Evolutionary conservation across 2,888 invertebrate genomes (phyloP).

Genomic region (Rhagonycha lutea): DNA sequence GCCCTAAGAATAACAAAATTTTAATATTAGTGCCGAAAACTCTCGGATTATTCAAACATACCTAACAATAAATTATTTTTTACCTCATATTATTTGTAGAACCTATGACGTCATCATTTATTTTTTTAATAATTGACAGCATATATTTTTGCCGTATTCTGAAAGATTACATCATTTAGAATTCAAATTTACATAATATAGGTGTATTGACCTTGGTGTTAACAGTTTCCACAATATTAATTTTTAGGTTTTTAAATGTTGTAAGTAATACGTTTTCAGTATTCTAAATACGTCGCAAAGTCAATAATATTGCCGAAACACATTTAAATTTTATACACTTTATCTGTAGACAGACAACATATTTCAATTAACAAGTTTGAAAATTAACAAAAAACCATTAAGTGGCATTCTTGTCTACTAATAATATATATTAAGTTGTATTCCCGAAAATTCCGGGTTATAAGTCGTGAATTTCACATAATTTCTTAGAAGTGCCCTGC

Average conservation of each 20-base stretch:
- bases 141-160: neutral
- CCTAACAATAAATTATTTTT: neutral
- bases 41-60: neutral
- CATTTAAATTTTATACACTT: neutral
- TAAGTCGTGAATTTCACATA: no score
- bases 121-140: neutral
- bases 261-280: neutral
- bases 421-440: no score
- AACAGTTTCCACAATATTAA: neutral
- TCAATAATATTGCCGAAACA: neutral
- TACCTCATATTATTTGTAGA: neutral
- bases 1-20: no score
- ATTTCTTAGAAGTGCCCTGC: no score
- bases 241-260: neutral
- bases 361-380: neutral
- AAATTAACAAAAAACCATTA: neutral
- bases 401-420: neutral
- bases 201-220: neutral
- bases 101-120: neutral
- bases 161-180: neutral
- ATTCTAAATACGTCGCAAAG: neutral
- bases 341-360: neutral
- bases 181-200: neutral
- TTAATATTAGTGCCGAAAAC: neutral
- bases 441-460: no score